Evolutionary conservation across 2,113 vertebrate species (phyloP).

Genomic region (Sclerurus mexicanus): DNA sequence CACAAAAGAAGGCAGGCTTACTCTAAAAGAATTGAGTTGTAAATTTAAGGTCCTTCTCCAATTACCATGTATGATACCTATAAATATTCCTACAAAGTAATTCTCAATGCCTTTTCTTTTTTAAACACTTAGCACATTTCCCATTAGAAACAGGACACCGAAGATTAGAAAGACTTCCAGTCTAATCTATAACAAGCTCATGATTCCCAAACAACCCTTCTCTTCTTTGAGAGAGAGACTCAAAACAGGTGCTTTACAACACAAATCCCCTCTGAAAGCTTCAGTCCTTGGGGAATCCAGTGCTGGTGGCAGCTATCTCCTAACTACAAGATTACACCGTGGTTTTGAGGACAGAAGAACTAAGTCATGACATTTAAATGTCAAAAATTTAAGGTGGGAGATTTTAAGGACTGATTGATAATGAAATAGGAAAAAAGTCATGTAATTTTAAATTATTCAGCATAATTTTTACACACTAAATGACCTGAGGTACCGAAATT

Average conservation of each 20-base stretch:
- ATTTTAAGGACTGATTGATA: background rate
- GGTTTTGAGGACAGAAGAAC: background rate
- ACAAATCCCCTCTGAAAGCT: background rate
- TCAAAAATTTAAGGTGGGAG: background rate
- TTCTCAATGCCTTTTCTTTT: background rate
- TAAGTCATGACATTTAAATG: background rate
- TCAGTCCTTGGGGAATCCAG: background rate
- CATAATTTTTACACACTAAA: background rate
- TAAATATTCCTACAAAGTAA: background rate
- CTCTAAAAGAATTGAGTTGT: background rate
- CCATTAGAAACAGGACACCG: background rate
- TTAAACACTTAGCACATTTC: background rate
- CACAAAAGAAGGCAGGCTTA: background rate
- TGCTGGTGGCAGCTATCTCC: background rate
- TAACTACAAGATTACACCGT: background rate
- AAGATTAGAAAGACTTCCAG: background rate
- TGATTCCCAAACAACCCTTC: background rate
- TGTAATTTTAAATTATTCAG: background rate
- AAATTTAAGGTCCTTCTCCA: background rate
- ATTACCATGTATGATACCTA: background rate
- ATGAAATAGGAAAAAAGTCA: background rate
- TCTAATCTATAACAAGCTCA: background rate
- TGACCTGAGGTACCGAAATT: background rate
- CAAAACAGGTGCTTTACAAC: background rate
- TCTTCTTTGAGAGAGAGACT: too few species aligned